Percentiles rank a stretch among this genome's conserved stretches.
Conservation (phyloP, 2,113 vertebrate species). For the Arizona elegans region DNA sequence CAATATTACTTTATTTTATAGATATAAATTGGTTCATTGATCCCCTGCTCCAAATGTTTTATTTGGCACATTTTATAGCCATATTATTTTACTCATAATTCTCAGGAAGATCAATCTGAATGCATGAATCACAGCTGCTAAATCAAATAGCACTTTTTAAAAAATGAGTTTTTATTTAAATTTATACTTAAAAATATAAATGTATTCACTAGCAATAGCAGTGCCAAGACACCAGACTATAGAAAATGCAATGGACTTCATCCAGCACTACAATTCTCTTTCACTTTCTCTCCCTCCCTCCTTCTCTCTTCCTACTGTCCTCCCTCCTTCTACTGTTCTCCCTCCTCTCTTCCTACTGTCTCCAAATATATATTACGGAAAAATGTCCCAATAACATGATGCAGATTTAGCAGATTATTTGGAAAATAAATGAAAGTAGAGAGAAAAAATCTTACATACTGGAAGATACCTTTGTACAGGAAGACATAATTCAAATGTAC, state of each 20-base stretch:
- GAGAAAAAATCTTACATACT: not conserved
- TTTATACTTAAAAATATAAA: constrained; percentile 3
- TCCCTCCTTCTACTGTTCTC: not conserved
- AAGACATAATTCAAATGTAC: not conserved
- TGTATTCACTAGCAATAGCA: not conserved
- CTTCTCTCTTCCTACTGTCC: not conserved
- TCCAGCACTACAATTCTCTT: not conserved
- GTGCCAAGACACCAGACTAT: not conserved
- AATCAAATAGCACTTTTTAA: constrained; percentile 20
- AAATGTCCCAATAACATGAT: not conserved
- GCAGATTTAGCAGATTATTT: not conserved
- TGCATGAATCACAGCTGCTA: constrained; percentile 10
- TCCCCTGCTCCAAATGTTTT: not conserved
- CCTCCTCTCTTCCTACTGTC: not conserved
- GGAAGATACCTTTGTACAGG: not conserved
- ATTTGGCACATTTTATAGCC: constrained; percentile 20
- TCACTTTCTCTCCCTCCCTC: not conserved
- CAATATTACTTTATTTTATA: not conserved
- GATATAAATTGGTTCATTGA: not conserved
- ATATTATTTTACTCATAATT: constrained; percentile 35
- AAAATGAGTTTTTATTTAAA: constrained; percentile 20
- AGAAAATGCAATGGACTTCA: not conserved
- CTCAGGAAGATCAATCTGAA: constrained; percentile 32
- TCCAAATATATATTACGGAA: not conserved
- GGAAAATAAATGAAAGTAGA: not conserved